phyloP scores from a whole-genome alignment of 2,797 vertebrate species.

The Eurystomus glaucurus region DNA sequence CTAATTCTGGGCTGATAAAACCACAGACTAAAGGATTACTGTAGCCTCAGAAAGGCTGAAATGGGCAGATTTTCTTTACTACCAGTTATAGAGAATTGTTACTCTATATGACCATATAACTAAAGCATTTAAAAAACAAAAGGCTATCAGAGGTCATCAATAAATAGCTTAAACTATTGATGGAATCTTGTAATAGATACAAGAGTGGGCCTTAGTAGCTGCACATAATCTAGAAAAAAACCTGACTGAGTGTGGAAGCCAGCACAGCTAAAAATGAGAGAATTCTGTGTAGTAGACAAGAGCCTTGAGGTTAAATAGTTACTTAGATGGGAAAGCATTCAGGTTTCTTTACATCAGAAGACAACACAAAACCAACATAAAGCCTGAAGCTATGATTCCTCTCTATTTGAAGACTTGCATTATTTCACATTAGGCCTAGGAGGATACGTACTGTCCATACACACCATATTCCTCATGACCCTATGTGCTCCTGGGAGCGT shows the following conservation, averaged over 20 bases:
- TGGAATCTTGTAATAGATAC: not conserved
- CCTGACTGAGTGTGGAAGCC: not conserved
- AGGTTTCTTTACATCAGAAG: not conserved
- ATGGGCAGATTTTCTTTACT: not conserved
- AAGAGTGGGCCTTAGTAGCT: not conserved
- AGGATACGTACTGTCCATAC: not conserved
- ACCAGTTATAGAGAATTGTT: not conserved
- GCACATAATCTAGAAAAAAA: not conserved
- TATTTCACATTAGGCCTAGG: not conserved
- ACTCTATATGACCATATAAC: not conserved
- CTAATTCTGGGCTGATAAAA: not conserved
- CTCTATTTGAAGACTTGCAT: not conserved
- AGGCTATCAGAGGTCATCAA: not conserved
- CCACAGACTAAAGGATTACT: not conserved
- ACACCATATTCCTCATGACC: not conserved
- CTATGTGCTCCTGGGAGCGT: not conserved
- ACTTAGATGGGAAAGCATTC: not conserved
- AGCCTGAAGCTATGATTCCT: slow-evolving; percentile 5
- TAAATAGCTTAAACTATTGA: not conserved
- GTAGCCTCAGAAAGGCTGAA: not conserved
- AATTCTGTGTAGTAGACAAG: not conserved
- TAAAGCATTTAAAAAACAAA: not conserved
- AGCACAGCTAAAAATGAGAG: not conserved
- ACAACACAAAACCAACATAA: not conserved
- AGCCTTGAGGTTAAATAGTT: slow-evolving; percentile 42